These are phyloP conservation scores for Bradypodion pumilum DNA, from an alignment of 2,797 vertebrate species.

Conservation along the genomic window DNA sequence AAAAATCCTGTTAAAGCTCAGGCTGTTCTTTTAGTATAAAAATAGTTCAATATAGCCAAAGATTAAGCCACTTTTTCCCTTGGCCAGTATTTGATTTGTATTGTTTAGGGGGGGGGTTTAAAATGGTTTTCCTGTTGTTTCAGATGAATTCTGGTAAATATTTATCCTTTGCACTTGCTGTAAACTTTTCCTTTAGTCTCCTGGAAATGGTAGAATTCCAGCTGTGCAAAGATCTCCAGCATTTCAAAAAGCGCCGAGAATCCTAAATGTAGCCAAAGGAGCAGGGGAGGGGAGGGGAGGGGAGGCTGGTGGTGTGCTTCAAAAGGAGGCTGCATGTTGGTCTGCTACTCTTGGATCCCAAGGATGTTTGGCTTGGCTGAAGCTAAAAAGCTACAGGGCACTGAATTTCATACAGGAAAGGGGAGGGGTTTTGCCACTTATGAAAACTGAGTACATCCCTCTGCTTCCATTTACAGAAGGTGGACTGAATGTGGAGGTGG, in stretches of 20 bases:
- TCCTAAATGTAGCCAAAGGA: neutral
- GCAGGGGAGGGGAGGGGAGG: no score
- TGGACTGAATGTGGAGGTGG: neutral
- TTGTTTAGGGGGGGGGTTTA: no score
- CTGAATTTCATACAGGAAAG: slow-evolving; percentile 22
- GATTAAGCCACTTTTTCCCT: slow-evolving; percentile 34
- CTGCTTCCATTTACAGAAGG: neutral
- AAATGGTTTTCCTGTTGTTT: slow-evolving; percentile 62
- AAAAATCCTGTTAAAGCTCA: neutral
- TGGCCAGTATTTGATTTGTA: slow-evolving; percentile 15
- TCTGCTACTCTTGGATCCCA: slow-evolving; percentile 25
- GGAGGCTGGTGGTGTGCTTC: slow-evolving; percentile 40
- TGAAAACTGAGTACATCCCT: neutral
- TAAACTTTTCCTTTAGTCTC: slow-evolving; percentile 34
- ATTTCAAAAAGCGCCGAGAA: slow-evolving; percentile 32
- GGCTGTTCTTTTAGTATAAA: slow-evolving; percentile 33
- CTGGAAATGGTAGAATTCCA: slow-evolving; percentile 34
- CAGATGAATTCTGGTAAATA: slow-evolving; percentile 65
- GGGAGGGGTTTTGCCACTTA: slow-evolving; percentile 13
- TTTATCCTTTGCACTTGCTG: slow-evolving; percentile 53
- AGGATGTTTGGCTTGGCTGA: slow-evolving; percentile 45
- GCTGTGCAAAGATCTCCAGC: slow-evolving; percentile 39
- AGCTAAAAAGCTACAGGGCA: slow-evolving; percentile 37
- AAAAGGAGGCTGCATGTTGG: slow-evolving; percentile 6
- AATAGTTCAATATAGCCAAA: slow-evolving; percentile 47